A percentile compares a stretch with the other conserved stretches of the same genome.
Conservation (phyloP, 64 coral and sea anemone genomes). For the Stylophora pistillata region DNA sequence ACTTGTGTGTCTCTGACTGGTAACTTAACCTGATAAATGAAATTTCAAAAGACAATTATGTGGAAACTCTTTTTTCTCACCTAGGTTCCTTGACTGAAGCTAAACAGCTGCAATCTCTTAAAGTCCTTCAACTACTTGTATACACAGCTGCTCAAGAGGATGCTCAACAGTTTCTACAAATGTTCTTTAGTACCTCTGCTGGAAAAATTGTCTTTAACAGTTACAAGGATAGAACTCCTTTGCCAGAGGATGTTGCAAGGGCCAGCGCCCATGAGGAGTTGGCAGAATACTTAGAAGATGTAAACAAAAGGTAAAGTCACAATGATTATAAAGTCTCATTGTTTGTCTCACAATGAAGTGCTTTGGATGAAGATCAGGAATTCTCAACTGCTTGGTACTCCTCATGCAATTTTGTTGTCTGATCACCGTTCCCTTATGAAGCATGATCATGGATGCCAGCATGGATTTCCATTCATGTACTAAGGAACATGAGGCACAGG, state of each 20-base stretch:
- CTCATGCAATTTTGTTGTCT: no score
- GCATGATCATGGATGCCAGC: no score
- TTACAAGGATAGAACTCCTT: conserved; percentile 11
- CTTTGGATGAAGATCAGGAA: no score
- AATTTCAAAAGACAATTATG: background rate
- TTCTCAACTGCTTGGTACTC: no score
- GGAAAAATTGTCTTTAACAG: background rate
- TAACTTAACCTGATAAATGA: no score
- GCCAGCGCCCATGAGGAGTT: conserved; percentile 13
- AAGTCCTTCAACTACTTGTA: conserved; percentile 2
- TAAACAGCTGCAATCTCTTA: background rate
- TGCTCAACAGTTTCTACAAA: conserved; percentile 4
- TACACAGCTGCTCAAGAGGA: conserved; percentile 14
- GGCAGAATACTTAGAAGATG: conserved; percentile 15
- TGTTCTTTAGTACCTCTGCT: conserved; percentile 14
- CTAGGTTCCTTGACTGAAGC: background rate
- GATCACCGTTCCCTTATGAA: no score
- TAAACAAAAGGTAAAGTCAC: background rate
- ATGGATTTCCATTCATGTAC: no score
- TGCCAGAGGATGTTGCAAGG: conserved; percentile 25
- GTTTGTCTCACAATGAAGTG: background rate
- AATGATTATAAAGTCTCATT: background rate
- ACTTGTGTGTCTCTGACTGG: no score
- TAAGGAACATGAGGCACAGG: no score
- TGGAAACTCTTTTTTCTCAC: background rate